Evolutionary conservation across 92 coral and sea anemone genomes (phyloP).

Genomic region (Anthopleura xanthogrammica): DNA sequence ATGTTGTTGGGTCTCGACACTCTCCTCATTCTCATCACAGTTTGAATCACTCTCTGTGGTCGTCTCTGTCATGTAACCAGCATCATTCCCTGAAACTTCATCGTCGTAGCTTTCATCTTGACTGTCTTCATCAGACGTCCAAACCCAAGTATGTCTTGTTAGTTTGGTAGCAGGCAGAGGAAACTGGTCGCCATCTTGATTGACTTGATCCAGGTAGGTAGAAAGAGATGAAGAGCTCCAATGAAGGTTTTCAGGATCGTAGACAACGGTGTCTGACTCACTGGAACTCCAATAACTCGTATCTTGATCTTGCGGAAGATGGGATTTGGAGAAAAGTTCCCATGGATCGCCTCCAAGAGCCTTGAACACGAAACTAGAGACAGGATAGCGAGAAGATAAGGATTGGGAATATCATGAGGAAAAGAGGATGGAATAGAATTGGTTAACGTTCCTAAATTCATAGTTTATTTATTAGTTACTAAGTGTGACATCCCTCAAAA

Average conservation of each 20-base stretch:
- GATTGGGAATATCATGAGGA: too few relatives aligned
- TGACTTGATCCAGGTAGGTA: not conserved
- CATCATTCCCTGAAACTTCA: not conserved
- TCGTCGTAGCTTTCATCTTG: slow-evolving; percentile 3
- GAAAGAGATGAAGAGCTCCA: slow-evolving; percentile 2
- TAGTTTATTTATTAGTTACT: too few relatives aligned
- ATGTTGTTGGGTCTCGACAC: not conserved
- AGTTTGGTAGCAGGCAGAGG: not conserved
- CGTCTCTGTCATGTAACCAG: not conserved
- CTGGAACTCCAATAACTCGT: not conserved
- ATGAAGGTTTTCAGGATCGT: slow-evolving; percentile 5
- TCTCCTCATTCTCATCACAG: not conserved
- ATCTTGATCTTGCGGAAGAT: not conserved
- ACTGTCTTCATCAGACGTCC: slow-evolving; percentile 9
- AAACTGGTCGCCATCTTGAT: not conserved
- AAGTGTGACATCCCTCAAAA: too few relatives aligned
- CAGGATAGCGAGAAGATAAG: too few relatives aligned
- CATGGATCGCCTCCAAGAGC: not conserved
- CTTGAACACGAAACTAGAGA: not conserved
- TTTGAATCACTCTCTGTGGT: not conserved
- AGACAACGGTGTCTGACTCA: not conserved
- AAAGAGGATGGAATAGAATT: too few relatives aligned
- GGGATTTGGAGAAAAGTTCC: not conserved
- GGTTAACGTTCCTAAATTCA: too few relatives aligned
- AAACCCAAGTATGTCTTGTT: not conserved